Conservation (phyloP, 2,797 vertebrate species). For the Lophius americanus region DNA sequence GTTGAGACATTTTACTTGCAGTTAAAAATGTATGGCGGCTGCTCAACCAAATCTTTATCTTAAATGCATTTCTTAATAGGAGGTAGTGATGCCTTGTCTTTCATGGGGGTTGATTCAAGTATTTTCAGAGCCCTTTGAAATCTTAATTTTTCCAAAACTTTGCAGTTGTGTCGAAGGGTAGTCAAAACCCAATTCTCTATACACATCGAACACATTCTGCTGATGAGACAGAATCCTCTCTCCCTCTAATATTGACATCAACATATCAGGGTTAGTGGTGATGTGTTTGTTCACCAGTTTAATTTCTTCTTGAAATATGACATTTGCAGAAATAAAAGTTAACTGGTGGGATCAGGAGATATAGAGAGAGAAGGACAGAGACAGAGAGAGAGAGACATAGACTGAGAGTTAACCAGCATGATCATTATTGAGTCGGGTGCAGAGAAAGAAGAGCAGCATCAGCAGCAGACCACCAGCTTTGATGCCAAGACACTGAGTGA, state of each 20-base stretch:
- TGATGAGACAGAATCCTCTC: background rate
- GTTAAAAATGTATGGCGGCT: too few relatives aligned
- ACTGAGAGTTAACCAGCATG: background rate
- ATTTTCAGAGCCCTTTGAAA: too few relatives aligned
- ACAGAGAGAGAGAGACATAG: too few relatives aligned
- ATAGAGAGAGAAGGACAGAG: too few relatives aligned
- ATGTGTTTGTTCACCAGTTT: background rate
- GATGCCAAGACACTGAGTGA: conserved; percentile 16
- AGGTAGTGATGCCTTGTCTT: too few relatives aligned
- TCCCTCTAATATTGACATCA: conserved; percentile 15
- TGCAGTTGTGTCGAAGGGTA: too few relatives aligned
- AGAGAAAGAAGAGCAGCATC: conserved; percentile 10
- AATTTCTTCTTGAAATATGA: conserved; percentile 4
- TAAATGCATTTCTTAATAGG: too few relatives aligned
- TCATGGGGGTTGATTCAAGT: too few relatives aligned
- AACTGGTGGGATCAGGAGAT: background rate
- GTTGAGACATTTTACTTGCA: too few relatives aligned
- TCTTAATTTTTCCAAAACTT: too few relatives aligned
- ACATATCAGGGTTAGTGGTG: background rate
- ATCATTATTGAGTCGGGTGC: conserved; percentile 3
- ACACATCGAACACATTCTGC: background rate
- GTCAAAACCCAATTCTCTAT: too few relatives aligned
- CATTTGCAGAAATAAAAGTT: conserved; percentile 7
- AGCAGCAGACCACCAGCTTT: conserved; percentile 5
- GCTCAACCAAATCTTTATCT: too few relatives aligned